Percentiles rank a stretch among this genome's conserved stretches.
phyloP scores from a whole-genome alignment of 2,797 vertebrate species.

The Megaceryle alcyon region DNA sequence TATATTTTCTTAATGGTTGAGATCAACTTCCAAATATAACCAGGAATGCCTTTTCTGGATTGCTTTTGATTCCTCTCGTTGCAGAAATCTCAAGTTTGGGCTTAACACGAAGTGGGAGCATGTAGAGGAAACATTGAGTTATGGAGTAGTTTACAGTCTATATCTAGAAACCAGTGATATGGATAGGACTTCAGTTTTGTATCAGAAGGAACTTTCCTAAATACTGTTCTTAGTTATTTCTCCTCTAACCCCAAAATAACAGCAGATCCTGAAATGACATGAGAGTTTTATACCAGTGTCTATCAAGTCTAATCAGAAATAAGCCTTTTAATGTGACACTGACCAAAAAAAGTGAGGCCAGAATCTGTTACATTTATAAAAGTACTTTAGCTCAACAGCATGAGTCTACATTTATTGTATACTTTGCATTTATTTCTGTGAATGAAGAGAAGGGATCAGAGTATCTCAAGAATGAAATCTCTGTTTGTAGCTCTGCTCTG shows the following conservation, averaged over 20 bases:
- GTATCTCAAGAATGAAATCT: neutral
- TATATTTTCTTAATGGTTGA: slow-evolving; percentile 28
- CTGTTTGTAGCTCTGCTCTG: neutral
- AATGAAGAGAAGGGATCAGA: neutral
- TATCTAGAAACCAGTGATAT: neutral
- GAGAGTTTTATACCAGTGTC: neutral
- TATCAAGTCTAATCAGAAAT: neutral
- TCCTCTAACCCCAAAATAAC: neutral
- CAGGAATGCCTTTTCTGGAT: slow-evolving; percentile 15
- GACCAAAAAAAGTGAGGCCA: neutral
- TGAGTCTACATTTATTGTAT: neutral
- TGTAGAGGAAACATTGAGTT: neutral
- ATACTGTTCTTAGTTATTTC: neutral
- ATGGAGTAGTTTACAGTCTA: neutral
- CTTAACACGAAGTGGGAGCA: neutral
- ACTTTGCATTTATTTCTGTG: slow-evolving; percentile 19
- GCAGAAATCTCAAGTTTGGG: neutral
- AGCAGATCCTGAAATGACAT: neutral
- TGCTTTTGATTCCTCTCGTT: neutral
- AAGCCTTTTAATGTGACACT: neutral
- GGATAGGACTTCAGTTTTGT: neutral
- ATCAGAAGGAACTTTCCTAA: neutral
- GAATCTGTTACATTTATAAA: neutral
- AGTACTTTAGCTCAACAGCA: neutral
- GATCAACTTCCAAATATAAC: slow-evolving; percentile 1